Percentiles rank a stretch among this genome's conserved stretches.
These are phyloP conservation scores for Telmatherina bonti DNA, from an alignment of 2,797 vertebrate species.

Conservation along the genomic window DNA sequence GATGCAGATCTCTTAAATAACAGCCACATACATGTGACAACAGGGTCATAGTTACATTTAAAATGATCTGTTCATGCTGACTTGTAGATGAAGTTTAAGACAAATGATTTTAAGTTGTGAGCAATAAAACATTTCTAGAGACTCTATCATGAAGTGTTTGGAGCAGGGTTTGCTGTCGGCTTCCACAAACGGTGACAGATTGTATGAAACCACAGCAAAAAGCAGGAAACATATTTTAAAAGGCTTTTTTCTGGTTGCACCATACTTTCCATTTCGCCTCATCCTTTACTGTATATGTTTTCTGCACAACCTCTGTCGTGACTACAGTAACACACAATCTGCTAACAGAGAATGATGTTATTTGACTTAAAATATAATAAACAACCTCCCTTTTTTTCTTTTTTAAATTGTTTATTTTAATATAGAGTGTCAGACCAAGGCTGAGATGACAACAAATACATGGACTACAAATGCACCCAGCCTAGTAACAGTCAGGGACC, in stretches of 20 bases:
- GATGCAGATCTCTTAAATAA: too few relatives aligned
- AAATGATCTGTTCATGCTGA: background rate
- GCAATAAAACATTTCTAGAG: background rate
- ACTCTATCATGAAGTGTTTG: background rate
- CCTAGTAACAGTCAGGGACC: rapidly evolving
- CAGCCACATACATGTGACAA: too few relatives aligned
- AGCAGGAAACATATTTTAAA: constrained; percentile 33
- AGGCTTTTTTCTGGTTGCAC: background rate
- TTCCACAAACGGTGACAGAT: background rate
- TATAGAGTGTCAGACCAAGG: constrained; percentile 53
- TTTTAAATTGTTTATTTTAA: constrained; percentile 3
- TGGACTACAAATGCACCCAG: background rate
- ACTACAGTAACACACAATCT: background rate
- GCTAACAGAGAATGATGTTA: background rate
- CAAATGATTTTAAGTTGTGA: background rate
- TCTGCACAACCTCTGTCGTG: background rate
- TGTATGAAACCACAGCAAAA: constrained; percentile 6
- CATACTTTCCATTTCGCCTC: constrained; percentile 9
- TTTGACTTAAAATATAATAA: too few relatives aligned
- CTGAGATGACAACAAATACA: background rate
- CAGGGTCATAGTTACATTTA: too few relatives aligned
- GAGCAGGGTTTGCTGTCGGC: too few relatives aligned
- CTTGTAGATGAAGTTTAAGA: background rate
- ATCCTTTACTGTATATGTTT: constrained; percentile 1
- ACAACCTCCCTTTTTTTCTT: background rate